Evolutionary conservation across 2,888 invertebrate species (phyloP), one percentile per base, ranked within the genome.

Genomic region (Pasiphila rectangulata): DNA sequence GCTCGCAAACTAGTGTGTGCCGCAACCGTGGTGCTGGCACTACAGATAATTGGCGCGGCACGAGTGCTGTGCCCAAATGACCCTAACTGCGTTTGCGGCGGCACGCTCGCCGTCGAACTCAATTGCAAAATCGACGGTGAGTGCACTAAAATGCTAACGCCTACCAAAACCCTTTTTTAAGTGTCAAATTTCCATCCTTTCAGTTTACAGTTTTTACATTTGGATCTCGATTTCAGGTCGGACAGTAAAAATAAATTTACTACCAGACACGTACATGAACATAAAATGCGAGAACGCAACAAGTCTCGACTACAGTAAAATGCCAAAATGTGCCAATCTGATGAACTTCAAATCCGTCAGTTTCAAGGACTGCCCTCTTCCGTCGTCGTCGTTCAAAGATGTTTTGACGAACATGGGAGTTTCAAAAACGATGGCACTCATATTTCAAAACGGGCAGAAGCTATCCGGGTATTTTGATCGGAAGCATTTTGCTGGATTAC

Each of bases 401-500:
- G 80, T 90, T 6, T 67, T 90, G 43, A 69, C 73, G 4, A 79
- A 71, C 29, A 77, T 91, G 42, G 88, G 90, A 49, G 81, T 90
- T 9, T 75, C 82, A 0, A 78, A 85, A 72, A 75, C 90, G 58
- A 71, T 89, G 90, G 81, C 89, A 3, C 66, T 92, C 17, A 84
- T 90, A 64, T 92, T 91, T 55, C 87, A 89, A 67, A 89, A 87
- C 46, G 79, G 84, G 12, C 83, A 79, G 29, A 91, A 91, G 53
- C 72, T 90, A 32, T 86, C 90, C 15, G 89, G 90, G 53, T 89
- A 89, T 55, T 81, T 93, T 24, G 85, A 89, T 17, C 89, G 90
- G 29, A 83, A 87, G 48, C 92, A 92, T 64, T 87, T 94, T 46
- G 75, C 83, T 2, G 91, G 91, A 16, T 77, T 94, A 36, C 78